Base-by-base conservation (phyloP, 2,113 vertebrate species). In the Xiphophorus maculatus region DNA sequence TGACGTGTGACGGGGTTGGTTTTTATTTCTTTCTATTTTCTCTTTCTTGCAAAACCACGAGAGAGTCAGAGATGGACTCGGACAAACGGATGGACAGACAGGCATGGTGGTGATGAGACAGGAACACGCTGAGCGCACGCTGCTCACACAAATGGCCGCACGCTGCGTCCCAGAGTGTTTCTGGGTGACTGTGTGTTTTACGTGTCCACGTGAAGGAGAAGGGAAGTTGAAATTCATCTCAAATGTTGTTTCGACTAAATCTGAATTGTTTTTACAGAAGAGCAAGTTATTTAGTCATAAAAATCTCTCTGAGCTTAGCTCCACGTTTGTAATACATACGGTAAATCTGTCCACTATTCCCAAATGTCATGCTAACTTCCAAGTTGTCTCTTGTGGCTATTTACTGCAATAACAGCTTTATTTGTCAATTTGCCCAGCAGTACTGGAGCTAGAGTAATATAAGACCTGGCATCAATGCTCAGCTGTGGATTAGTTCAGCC, bases 71-170 rank as follows among this genome's bases (percentile, higher is more conserved):
- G 77, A 84, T 40, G 84, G 87, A 89, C 77, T 3, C 33, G 5
- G 71, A 69, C 51, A 62, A 71, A 71, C 33, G 83, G 88, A 88
- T 79, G 69, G 89, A 90, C 86, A 69, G 89, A 84, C 77, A 77
- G 79, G 68, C 63, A 32, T 29, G 42, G 37, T 33, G 30, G 37
- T 44, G 30, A 82, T 79, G 80, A 79, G 76, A 48, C 63, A 80
- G 77, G 15, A 54, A 85, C 77, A 89, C 4, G 82, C 85, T 87
- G 89, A 73, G 87, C 81, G 77, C 84, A 90, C 73, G 88, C 87
- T 88, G 84, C 77, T 85, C 33, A 11, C 65, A 65, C 84, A 88
- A 91, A 81, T 79, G 84, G 77, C 77, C 54, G 65, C 87, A 76
- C n/a, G 83, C 82, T 87, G 86, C 33, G 75, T 84, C 40, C 6